Evolutionary conservation across 92 coral and sea anemone species (phyloP), one percentile per base, ranked within the genome.

Genomic region (Porites cylindrica): DNA sequence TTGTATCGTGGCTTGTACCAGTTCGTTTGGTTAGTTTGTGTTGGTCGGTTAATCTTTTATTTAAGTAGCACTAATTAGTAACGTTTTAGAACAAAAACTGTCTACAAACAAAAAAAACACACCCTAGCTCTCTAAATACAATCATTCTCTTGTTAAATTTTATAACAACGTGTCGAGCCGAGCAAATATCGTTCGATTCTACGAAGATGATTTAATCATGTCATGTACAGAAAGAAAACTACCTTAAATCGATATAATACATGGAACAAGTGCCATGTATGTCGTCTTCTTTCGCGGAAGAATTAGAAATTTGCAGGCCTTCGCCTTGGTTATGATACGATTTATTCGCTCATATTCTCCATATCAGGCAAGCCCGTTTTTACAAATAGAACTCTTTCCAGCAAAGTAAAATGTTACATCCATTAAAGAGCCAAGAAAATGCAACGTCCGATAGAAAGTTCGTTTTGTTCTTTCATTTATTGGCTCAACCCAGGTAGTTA

Each of bases 401-500:
- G 89, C 93, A 90, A 92, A 86, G 93, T 90, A 78, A 92, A 92
- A 92, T 82, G 79, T 66, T 81, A 90, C 87, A 85, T 77, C 82
- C 77, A 56, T 56, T 56, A 56, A 60, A 76, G 77, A 84, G 82
- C 81, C 68, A 20, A 78, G 77, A 75, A 68, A 47, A 70, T 62
- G 82, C 53, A 77, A 76, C 82, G 84, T 85, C 62, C 89, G 32
- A 66, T 69, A 78, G 59, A 77, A 85, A 77, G 89, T 76, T 85
- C 82, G 78, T 52, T 75, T 21, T 71, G 85, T 82, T 56, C 69
- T 77, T 82, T 82, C 58, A 21, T 56, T 52, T 47, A 63, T 43
- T 66, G 73, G 73, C 75, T 70, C 69, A 38, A 69, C 99, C 99
- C 93, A 97, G 86, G 87, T 90, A 97, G 88, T 97, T 97, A 74